A percentile compares a stretch with the other conserved stretches of the same genome.
phyloP scores from a whole-genome alignment of 2,113 vertebrate species.

The Onychostoma macrolepis region DNA sequence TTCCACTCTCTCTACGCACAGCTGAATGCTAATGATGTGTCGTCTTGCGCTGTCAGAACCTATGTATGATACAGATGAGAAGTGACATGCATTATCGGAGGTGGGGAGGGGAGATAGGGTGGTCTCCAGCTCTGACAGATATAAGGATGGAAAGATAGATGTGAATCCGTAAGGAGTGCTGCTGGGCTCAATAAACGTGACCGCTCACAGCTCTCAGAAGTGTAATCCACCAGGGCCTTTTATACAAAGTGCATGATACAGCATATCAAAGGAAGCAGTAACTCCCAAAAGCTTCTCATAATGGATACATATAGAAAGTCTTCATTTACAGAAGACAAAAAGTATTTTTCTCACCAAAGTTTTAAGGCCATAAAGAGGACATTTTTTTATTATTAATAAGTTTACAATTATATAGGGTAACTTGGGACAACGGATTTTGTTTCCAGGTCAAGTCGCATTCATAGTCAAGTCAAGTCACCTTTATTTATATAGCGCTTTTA shows the following conservation, averaged over 20 bases:
- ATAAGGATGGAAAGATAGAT: constrained; percentile 26
- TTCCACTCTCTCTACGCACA: constrained; percentile 30
- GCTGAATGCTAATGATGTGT: constrained; percentile 56
- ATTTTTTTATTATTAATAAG: not conserved
- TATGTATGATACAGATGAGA: constrained; percentile 50
- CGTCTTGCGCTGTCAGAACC: constrained; percentile 41
- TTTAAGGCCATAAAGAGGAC: not conserved
- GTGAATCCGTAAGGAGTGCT: constrained; percentile 16
- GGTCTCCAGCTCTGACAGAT: constrained; percentile 39
- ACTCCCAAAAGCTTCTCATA: constrained; percentile 4
- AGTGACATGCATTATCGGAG: constrained; percentile 30
- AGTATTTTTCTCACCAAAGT: not conserved
- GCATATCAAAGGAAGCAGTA: constrained; percentile 38
- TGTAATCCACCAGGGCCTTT: constrained; percentile 14
- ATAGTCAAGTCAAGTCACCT: too few relatives aligned
- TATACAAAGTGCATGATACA: constrained; percentile 37
- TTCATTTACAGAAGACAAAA: constrained; percentile 17
- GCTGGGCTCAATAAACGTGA: not conserved
- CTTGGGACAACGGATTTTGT: too few relatives aligned
- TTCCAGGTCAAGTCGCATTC: not conserved
- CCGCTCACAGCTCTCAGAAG: constrained; percentile 6
- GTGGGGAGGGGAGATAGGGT: constrained; percentile 29
- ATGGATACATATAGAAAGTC: constrained; percentile 41
- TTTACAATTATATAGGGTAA: not conserved
- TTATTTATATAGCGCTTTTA: too few relatives aligned